Base-by-base conservation (phyloP, 2,888 invertebrate genomes). In the Polydrusus pterygomalis region DNA sequence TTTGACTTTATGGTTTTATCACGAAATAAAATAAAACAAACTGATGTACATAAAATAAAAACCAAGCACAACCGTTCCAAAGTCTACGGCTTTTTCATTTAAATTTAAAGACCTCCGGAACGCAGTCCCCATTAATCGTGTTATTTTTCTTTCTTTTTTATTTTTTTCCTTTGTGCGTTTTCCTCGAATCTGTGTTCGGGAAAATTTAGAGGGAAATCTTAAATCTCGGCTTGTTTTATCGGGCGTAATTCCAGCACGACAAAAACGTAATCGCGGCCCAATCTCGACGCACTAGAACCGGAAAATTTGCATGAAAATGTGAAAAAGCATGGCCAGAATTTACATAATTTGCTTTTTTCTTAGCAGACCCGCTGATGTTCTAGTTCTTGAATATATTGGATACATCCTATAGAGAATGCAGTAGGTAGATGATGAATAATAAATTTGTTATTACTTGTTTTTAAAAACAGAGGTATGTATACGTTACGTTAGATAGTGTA, bases 261-360 rank as follows among this genome's bases (percentile, higher is more conserved):
- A 38, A 60, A 38, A 38, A 10, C 17, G 58, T 60, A 60, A 60
- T 60, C 58, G 58, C 38, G 3, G 38, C n/a, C 30, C 17, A 38
- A 60, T 60, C 38, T 60, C 38, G 11, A 38, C 38, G 58, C 17
- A 60, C 18, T 11, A 25, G 11, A 60, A 17, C 17, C 17, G 58
- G 15, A 38, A 60, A 60, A 60, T 60, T 60, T 60, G 25, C 58
- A 60, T 60, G 38, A 60, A 60, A 60, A 60, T 60, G 38, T 30
- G 9, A 25, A 38, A 60, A 60, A 60, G 30, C 34, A 38, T 60
- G 58, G 38, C 6, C 13, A 11, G 17, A 38, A 60, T 60, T 60
- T 60, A 18, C 58, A 60, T 60, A 60, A 60, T 38, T 56, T 34
- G 17, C 18, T 60, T 60, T 34, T 38, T 60, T 38, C 30, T 38